These are phyloP conservation scores for Myotis brandtii DNA, from an alignment of 2,113 vertebrate species.

Conservation along the genomic window DNA sequence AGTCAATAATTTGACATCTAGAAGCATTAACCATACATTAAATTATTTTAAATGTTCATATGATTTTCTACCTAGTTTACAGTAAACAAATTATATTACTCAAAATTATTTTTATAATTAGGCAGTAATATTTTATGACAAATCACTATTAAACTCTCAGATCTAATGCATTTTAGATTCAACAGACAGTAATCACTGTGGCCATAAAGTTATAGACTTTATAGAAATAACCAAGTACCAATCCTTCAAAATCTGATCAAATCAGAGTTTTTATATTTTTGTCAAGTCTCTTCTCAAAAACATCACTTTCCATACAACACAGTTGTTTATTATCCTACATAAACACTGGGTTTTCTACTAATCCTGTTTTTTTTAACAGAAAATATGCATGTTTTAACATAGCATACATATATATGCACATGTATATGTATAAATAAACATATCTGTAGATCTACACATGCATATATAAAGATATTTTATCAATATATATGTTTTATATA, in stretches of 20 bases:
- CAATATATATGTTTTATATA: background rate
- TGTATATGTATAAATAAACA: background rate
- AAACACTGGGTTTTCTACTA: background rate
- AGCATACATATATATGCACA: background rate
- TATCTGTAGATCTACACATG: background rate
- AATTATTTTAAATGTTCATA: background rate
- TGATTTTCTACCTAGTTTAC: background rate
- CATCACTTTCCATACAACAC: background rate
- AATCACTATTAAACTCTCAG: background rate
- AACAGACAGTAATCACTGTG: background rate
- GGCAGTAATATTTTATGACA: background rate
- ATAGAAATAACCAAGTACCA: background rate
- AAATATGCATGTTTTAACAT: background rate
- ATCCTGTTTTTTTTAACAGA: background rate
- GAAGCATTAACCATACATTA: background rate
- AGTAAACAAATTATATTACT: background rate
- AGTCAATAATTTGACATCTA: conserved; percentile 2
- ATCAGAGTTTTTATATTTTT: background rate
- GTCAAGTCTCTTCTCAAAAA: background rate
- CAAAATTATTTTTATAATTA: background rate
- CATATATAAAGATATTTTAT: background rate
- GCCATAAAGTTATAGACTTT: background rate
- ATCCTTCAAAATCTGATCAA: background rate
- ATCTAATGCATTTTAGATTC: background rate
- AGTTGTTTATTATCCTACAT: background rate